phyloP scores from a whole-genome alignment of 2,113 vertebrate species.

The Thryonomys swinderianus region DNA sequence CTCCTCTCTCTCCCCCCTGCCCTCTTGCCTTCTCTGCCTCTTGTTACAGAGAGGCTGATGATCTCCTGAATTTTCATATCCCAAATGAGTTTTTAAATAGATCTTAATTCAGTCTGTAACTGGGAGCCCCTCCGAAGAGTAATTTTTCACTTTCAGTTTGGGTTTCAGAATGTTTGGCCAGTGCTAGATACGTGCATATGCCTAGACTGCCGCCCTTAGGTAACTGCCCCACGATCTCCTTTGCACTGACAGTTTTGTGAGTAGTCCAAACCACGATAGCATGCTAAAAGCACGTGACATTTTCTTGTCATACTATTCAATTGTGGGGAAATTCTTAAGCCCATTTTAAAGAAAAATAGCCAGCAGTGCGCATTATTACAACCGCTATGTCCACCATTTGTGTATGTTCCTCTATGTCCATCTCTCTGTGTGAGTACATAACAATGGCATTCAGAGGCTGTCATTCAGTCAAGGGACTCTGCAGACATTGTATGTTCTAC shows the following conservation, averaged over 20 bases:
- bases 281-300: not conserved
- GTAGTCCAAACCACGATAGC: not conserved
- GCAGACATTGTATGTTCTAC: constrained; percentile 74
- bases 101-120: not conserved
- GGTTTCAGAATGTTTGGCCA: constrained; percentile 44
- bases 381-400: constrained; percentile 74
- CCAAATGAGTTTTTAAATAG: constrained; percentile 27
- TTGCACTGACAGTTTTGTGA: not conserved
- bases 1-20: constrained; percentile 34
- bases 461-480: constrained; percentile 76
- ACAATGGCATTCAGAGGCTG: constrained; percentile 77
- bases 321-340: constrained; percentile 20
- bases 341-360: constrained; percentile 44
- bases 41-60: constrained; percentile 48
- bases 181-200: not conserved
- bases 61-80: constrained; percentile 54
- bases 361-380: constrained; percentile 81
- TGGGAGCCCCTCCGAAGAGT: not conserved
- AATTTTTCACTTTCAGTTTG: not conserved
- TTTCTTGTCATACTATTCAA: not conserved
- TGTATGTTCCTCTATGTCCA: constrained; percentile 74
- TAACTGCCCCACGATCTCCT: not conserved
- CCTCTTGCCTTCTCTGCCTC: constrained; percentile 47
- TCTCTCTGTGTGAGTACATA: constrained; percentile 66
- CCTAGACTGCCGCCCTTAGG: not conserved